phyloP scores from a whole-genome alignment of 2,797 vertebrate genomes.

The Acropternis orthonyx region DNA sequence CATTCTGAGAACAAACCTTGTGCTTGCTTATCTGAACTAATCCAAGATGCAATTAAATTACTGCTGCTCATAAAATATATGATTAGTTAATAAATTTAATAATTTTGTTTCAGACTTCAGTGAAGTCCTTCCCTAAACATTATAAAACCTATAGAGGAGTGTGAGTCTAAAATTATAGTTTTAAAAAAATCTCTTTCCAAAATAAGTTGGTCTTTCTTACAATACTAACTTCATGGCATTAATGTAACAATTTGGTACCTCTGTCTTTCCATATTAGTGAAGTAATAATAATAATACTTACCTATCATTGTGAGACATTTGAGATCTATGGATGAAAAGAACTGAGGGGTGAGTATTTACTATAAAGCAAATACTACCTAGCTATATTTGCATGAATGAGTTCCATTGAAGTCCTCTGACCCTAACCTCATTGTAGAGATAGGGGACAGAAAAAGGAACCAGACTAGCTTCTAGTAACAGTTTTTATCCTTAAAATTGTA shows the following conservation, averaged over 20 bases:
- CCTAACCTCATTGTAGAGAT: neutral
- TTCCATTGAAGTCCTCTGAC: neutral
- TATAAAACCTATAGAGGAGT: neutral
- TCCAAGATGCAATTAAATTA: neutral
- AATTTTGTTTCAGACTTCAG: neutral
- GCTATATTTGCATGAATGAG: neutral
- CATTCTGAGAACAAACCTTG: conserved; percentile 74
- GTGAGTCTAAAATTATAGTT: neutral
- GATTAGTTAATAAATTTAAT: neutral
- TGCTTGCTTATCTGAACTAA: neutral
- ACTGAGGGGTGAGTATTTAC: neutral
- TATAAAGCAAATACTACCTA: neutral
- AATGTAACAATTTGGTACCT: neutral
- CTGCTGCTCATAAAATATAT: neutral
- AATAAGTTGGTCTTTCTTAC: neutral
- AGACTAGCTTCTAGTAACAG: neutral
- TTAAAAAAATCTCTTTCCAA: neutral
- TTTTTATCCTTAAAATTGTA: neutral
- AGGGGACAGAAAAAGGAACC: neutral
- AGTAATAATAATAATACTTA: neutral
- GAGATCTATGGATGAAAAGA: neutral
- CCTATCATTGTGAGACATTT: neutral
- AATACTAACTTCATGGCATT: neutral
- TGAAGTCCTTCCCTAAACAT: neutral
- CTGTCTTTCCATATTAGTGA: neutral